A percentile compares a stretch with the other conserved stretches of the same genome.
Conservation (phyloP, 2,888 invertebrate species). For the Ceriagrion tenellum region DNA sequence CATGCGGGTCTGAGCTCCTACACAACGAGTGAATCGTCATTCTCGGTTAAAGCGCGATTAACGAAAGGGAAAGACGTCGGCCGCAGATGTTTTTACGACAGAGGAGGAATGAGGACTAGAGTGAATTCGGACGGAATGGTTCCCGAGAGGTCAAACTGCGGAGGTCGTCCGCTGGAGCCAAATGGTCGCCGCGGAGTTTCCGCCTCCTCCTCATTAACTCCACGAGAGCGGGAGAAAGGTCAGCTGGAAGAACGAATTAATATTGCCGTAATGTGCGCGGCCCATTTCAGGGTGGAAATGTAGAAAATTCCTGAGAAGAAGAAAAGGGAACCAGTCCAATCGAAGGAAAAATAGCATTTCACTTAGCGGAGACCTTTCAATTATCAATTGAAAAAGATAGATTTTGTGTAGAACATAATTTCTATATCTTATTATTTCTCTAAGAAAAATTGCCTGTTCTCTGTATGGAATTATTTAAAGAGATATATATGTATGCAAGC, state of each 20-base stretch:
- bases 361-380: too few relatives aligned
- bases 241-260: constrained; percentile 25
- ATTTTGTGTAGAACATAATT: too few relatives aligned
- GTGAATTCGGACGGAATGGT: neutral
- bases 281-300: neutral
- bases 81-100: neutral
- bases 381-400: too few relatives aligned
- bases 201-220: neutral
- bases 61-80: neutral
- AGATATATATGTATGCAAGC: too few relatives aligned
- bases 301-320: too few relatives aligned
- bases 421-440: too few relatives aligned
- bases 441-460: too few relatives aligned
- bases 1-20: neutral
- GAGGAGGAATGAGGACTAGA: neutral
- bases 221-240: neutral
- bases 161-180: neutral
- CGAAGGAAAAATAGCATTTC: neutral
- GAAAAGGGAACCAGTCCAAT: neutral
- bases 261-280: neutral
- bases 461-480: too few relatives aligned
- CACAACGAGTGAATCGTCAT: neutral
- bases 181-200: neutral
- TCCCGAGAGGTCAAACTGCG: neutral
- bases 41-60: neutral